A percentile compares a stretch with the other conserved stretches of the same genome.
Conservation (phyloP, 1,140 invertebrate species). For the Drosophila nannoptera region DNA sequence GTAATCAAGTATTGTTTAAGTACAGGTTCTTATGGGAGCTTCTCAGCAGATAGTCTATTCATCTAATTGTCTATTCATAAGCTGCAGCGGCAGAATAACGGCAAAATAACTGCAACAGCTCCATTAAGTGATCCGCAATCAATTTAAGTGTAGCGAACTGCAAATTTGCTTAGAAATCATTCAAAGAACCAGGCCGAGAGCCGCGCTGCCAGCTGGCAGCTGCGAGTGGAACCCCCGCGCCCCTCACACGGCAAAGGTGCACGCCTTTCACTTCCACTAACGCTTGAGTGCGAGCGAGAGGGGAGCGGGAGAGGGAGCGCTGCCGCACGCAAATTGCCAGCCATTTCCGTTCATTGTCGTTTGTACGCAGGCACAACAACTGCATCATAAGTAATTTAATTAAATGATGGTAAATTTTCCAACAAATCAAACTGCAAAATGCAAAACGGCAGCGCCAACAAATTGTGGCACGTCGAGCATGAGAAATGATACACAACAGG, state of each 20-base stretch:
- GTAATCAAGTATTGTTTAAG: no score
- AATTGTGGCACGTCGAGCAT: conserved; percentile 34
- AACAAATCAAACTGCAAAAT: conserved; percentile 65
- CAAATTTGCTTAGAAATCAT: conserved; percentile 17
- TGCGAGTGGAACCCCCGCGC: background rate
- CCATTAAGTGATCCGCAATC: conserved; percentile 6
- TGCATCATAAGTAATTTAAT: conserved; percentile 69
- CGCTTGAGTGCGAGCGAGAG: conserved; percentile 4
- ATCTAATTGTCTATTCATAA: no score
- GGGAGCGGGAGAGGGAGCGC: conserved; percentile 32
- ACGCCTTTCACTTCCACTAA: conserved; percentile 43
- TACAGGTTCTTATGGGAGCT: no score
- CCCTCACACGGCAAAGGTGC: conserved; percentile 8
- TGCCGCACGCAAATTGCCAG: conserved; percentile 69
- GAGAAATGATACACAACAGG: conserved; percentile 40
- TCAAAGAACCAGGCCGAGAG: conserved; percentile 3
- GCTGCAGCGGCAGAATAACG: background rate
- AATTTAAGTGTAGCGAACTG: conserved; percentile 10
- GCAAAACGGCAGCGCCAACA: conserved; percentile 42
- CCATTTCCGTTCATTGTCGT: conserved; percentile 72
- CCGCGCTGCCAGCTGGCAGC: background rate
- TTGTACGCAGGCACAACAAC: conserved; percentile 55
- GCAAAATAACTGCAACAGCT: conserved; percentile 18
- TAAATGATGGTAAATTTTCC: conserved; percentile 75
- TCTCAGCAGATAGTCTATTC: no score